Percentiles rank a stretch among this genome's conserved stretches.
phyloP scores from a whole-genome alignment of 2,113 vertebrate genomes.

The Oryzias celebensis region DNA sequence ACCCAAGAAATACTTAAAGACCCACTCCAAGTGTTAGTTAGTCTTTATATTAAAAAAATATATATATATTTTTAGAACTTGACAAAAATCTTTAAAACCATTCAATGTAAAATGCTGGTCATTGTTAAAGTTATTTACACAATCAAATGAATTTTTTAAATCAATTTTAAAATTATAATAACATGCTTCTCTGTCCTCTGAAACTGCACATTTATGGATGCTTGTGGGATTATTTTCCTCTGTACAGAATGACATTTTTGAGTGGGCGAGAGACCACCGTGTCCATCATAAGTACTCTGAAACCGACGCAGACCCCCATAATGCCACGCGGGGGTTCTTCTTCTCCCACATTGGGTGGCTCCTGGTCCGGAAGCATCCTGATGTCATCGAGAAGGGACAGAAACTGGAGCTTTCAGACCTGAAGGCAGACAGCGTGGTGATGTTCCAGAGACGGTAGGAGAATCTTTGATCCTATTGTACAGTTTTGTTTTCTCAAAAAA shows the following conservation, averaged over 20 bases:
- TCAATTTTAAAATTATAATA: background rate
- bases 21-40: no score
- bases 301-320: slow-evolving; percentile 91
- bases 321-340: slow-evolving; percentile 88
- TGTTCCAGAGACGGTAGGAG: slow-evolving; percentile 89
- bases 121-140: background rate
- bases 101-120: no score
- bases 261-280: slow-evolving; percentile 91
- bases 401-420: slow-evolving; percentile 87
- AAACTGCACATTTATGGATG: background rate
- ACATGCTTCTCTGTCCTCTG: background rate
- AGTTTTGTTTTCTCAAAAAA: background rate
- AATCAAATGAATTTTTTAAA: background rate
- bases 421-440: slow-evolving; percentile 86
- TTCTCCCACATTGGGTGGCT: slow-evolving; percentile 94
- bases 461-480: background rate
- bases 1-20: no score
- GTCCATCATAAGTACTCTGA: slow-evolving; percentile 94
- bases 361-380: slow-evolving; percentile 91
- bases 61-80: background rate
- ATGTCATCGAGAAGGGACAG: slow-evolving; percentile 87
- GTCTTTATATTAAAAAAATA: no score
- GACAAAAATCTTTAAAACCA: background rate
- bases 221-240: background rate
- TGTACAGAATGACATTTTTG: slow-evolving; percentile 87